phyloP scores from a whole-genome alignment of 2,113 vertebrate genomes.

The Diphyllodes magnificus region DNA sequence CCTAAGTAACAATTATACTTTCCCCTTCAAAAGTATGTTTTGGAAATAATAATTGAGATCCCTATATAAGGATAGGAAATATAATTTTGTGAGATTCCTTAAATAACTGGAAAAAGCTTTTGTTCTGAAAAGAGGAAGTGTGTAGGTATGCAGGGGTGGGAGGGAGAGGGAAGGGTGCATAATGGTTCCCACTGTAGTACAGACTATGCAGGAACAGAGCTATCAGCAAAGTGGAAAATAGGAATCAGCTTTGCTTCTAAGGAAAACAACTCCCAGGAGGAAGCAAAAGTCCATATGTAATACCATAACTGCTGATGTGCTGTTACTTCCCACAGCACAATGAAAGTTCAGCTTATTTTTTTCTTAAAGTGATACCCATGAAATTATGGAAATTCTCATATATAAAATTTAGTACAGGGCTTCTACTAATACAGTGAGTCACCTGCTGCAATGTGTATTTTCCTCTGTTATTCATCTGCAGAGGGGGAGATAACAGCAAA shows the following conservation, averaged over 20 bases:
- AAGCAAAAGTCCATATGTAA: conserved; percentile 38
- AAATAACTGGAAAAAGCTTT: conserved; percentile 30
- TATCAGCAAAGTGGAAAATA: conserved; percentile 52
- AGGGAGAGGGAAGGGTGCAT: conserved; percentile 13
- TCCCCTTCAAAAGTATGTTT: not conserved
- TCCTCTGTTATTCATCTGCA: not conserved
- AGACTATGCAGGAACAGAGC: conserved; percentile 4
- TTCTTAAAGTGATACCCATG: not conserved
- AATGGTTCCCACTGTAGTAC: not conserved
- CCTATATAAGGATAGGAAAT: not conserved
- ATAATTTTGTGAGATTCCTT: not conserved
- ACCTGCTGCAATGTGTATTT: not conserved
- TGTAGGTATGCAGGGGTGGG: not conserved
- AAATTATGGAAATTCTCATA: not conserved
- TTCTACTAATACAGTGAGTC: not conserved
- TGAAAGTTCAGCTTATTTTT: not conserved
- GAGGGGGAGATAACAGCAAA: not conserved
- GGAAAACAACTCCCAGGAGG: conserved; percentile 39
- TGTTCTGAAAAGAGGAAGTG: conserved; percentile 32
- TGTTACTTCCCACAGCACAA: not conserved
- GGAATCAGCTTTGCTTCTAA: conserved; percentile 47
- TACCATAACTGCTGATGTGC: not conserved
- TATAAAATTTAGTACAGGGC: not conserved
- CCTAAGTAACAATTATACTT: not conserved
- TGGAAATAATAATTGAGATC: not conserved